These are phyloP conservation scores for Zoroaster sp. DNA, from an alignment of 53 echinoderm and acorn worm genomes.

Conservation along the genomic window DNA sequence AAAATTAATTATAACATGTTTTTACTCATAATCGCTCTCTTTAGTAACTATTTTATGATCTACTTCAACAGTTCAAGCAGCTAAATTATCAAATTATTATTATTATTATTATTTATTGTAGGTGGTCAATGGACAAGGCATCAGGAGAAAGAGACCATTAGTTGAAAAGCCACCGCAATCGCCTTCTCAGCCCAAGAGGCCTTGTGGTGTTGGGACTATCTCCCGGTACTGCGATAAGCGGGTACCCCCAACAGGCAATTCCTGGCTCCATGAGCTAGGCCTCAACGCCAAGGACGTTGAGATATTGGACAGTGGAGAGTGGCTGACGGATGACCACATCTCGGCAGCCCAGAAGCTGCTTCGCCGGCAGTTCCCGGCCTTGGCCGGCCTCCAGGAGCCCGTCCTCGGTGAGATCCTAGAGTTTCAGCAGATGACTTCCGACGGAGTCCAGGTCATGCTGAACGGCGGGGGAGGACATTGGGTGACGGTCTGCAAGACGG, in stretches of 20 bases:
- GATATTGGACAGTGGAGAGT: conserved; percentile 32
- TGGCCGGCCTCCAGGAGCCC: conserved; percentile 41
- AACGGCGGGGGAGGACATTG: conserved; percentile 51
- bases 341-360: conserved; percentile 53
- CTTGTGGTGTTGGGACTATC: not conserved
- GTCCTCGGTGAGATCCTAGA: conserved; percentile 19
- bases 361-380: conserved; percentile 31
- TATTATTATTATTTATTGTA: too few species aligned
- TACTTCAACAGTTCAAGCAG: too few species aligned
- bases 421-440: conserved; percentile 19
- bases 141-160: not conserved
- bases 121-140: not conserved
- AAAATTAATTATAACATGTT: too few species aligned
- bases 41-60: too few species aligned
- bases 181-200: not conserved
- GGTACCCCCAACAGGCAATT: not conserved
- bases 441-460: conserved; percentile 37
- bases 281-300: conserved; percentile 26
- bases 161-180: not conserved
- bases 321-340: conserved; percentile 52
- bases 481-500: conserved; percentile 27
- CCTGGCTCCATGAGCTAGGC: conserved; percentile 12
- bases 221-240: not conserved
- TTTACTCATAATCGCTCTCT: too few species aligned
- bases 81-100: too few species aligned